A percentile compares a stretch with the other conserved stretches of the same genome.
Evolutionary conservation across 2,888 invertebrate species (phyloP).

Genomic region (Acanthosepion esculentum): DNA sequence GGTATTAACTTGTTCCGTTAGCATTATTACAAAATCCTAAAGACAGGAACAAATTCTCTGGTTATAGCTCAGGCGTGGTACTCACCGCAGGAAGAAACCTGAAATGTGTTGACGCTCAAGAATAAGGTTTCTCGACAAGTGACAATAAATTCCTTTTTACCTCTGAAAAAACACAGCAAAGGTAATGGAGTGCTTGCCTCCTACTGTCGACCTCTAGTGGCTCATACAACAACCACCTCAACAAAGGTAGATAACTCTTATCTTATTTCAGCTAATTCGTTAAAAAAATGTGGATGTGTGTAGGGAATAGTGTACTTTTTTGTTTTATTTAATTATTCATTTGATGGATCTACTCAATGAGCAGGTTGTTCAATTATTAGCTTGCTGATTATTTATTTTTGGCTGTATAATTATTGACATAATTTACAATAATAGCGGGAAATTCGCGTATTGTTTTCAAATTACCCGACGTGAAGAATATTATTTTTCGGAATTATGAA

Average conservation of each 20-base stretch:
- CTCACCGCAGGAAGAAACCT: conserved; percentile 22
- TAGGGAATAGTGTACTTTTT: too few species aligned
- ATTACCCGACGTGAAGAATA: too few species aligned
- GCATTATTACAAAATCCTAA: not conserved
- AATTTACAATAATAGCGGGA: too few species aligned
- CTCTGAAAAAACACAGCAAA: conserved; percentile 33
- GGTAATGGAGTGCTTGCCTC: conserved; percentile 33
- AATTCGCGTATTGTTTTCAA: too few species aligned
- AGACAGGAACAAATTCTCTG: not conserved
- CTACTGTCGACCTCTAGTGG: not conserved
- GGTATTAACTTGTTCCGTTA: conserved; percentile 21
- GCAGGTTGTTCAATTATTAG: too few species aligned
- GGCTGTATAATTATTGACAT: too few species aligned
- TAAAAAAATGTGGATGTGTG: not conserved
- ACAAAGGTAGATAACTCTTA: conserved; percentile 4
- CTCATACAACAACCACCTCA: not conserved
- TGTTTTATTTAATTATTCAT: too few species aligned
- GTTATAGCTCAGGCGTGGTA: conserved; percentile 12
- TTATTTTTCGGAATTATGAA: too few species aligned
- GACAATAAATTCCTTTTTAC: conserved; percentile 33
- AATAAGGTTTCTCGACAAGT: conserved; percentile 14
- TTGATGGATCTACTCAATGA: too few species aligned
- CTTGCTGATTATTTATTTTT: too few species aligned
- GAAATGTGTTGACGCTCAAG: conserved; percentile 33
- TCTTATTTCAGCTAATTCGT: not conserved